Evolutionary conservation across 2,113 vertebrate genomes (phyloP), one percentile per base, ranked within the genome.

Genomic region (Leptocoma aspasia): DNA sequence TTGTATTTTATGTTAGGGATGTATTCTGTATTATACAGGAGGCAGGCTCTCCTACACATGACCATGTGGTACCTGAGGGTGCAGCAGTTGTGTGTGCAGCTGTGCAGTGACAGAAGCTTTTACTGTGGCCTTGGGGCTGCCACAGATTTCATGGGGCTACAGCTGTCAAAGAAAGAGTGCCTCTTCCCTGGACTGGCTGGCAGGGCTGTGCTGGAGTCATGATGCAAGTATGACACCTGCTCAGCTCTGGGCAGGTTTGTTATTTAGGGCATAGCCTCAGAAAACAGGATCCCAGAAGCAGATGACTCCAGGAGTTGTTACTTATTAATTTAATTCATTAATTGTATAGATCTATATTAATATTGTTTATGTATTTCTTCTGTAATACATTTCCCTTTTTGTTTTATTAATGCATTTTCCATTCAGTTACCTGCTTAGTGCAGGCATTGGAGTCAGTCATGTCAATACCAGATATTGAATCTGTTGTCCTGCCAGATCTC

Each of bases 1-100:
- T 13, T 57, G 44, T 15, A 10, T 8, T n/a, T 12, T 1, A 2
- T 4, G 1, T 54, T 63, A 30, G 24, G 28, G 35, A 31, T 2
- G 3, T 39, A 15, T 69, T 69, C 35, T 69, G 15, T 18, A 3
- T 60, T 35, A 56, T 6, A 45, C 54, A 42, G 60, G 20, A 42
- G 60, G 20, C 39, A 69, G 31, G 54, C 10, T 91, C 15, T 37
- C 18, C 56, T 52, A 3, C 20, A 4, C 4, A 0, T 13, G 73
- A 27, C 12, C 13, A 5, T 7, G 19, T 15, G 11, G 41, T 14
- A 47, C 35, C 9, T 47, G 50, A 45, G 54, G 35, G 41, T 39
- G 61, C 65, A 79, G 90, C 37, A n/a, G 28, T 6, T 50, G 30
- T 37, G 8, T 39, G 13, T 15, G 5, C 42, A 90, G 72, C 31